Evolutionary conservation across 2,888 invertebrate species (phyloP), one percentile per base, ranked within the genome.

Genomic region (Mystacides longicornis): DNA sequence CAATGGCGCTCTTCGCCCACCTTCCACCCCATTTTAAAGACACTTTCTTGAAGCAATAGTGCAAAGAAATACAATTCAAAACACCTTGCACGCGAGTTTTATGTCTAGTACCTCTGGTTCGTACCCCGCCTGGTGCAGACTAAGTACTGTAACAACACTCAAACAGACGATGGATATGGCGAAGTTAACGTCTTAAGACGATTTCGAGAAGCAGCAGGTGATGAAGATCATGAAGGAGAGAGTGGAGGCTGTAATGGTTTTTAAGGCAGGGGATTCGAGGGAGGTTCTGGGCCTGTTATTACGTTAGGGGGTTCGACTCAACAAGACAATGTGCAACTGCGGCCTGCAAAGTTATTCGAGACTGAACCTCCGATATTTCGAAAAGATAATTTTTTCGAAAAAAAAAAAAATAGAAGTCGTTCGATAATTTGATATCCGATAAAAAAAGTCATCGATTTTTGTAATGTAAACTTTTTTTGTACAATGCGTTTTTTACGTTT

Each of bases 101-200:
- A n/a, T n/a, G n/a, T n/a, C n/a, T 31, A 20, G 50, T 37, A 50
- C 20, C 50, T 50, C 33, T 20, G 5, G 19, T 50, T 37, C 33
- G 33, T 33, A 19, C 20, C 19, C 37, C 19, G 50, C 43, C 43
- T 43, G 16, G 43, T 11, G 43, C 7, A 43, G 43, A 16, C n/a
- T 11, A 7, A 43, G 43, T 5, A 5, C 31, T 19, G 50, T 42
- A 23, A 23, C 23, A n/a, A 33, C 46, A 21, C 48, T 48, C 48
- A n/a, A 19, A 43, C 16, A 43, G 52, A 45, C 45, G 19, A 19
- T 43, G 52, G 18, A 52, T 37, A 37, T 21, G 16, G 21, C 27
- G 19, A 27, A 52, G 52, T 52, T 46, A 52, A 45, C 52, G 52
- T 23, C 37, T 33, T 33, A 51, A 21, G 45, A 52, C 43, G 52